Evolutionary conservation across 2,113 vertebrate genomes (phyloP).

Genomic region (Cheilinus undulatus): DNA sequence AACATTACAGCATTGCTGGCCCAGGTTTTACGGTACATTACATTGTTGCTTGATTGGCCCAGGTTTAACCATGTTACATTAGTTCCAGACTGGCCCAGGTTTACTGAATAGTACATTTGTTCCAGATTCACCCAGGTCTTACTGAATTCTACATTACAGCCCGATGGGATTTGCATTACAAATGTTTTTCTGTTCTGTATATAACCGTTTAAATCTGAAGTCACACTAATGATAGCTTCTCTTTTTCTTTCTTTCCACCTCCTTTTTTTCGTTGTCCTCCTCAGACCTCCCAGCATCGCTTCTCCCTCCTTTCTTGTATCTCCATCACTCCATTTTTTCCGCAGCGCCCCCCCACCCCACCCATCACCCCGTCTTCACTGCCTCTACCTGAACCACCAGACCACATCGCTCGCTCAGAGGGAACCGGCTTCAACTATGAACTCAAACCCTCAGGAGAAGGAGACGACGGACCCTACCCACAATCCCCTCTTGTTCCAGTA

Average conservation of each 20-base stretch:
- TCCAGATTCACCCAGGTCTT: too few relatives aligned
- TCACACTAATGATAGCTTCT: slow-evolving; percentile 11
- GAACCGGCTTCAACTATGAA: slow-evolving; percentile 36
- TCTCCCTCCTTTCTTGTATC: slow-evolving; percentile 35
- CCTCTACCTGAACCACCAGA: slow-evolving; percentile 36
- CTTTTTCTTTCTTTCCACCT: not conserved
- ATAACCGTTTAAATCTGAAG: not conserved
- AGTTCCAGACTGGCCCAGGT: too few relatives aligned
- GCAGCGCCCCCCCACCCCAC: slow-evolving; percentile 16
- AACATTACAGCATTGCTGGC: too few relatives aligned
- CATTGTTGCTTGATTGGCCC: too few relatives aligned
- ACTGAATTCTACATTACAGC: too few relatives aligned
- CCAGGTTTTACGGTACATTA: too few relatives aligned
- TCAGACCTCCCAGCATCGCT: slow-evolving; percentile 18
- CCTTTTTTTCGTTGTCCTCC: not conserved
- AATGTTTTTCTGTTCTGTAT: too few relatives aligned
- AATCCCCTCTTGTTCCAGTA: slow-evolving; percentile 56
- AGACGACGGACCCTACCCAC: slow-evolving; percentile 34
- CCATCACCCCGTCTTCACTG: slow-evolving; percentile 36
- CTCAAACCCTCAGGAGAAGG: slow-evolving; percentile 38
- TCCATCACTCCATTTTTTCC: slow-evolving; percentile 49
- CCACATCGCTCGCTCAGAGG: slow-evolving; percentile 47
- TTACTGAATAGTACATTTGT: too few relatives aligned
- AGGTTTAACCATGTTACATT: too few relatives aligned
- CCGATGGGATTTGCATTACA: too few relatives aligned